Evolutionary conservation across 1,140 invertebrate species (phyloP), one percentile per base, ranked within the genome.

Genomic region (Aphidius gifuensis): DNA sequence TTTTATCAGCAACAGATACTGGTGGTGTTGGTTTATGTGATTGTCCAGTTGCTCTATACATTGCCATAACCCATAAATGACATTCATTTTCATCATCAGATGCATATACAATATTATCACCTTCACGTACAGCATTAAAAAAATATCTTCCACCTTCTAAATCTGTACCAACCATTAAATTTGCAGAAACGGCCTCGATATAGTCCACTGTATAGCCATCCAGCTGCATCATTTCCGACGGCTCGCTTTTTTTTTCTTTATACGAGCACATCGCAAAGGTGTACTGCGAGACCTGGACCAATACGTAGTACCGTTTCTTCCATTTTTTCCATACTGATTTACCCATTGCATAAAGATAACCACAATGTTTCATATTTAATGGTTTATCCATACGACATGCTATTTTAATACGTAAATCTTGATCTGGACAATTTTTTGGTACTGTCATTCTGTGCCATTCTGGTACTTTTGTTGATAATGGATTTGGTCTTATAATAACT

Each of bases 201-300:
- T 99, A 99, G 80, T 99, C 97, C 11, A 99, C 97, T 60, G 97
- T 99, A 79, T 97, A 99, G 3, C 96, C 96, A 83, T 99, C 97
- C 32, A 99, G 83, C 77, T 98, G 96, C 92, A 99, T 96, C 93
- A 99, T 98, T 83, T 99, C 98, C 51, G 95, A 96, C 1, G 98
- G 97, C 80, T 99, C 97, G 23, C 95, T 93, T 82, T 99, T 99
- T 82, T 98, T 99, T 77, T 99, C 96, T 77, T 98, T 94, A 79
- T 99, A 99, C 74, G 94, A 98, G 82, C 98, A 99, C 88, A 99
- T 96, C 39, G 97, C 97, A 85, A 99, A 99, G 43, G 97, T 99
- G 81, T 99, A 99, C 84, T 99, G 98, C 47, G 96, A 99, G 16
- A 98, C 96, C 87, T 99, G 97, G 47, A 99, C 97, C 58, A 99